Conservation (phyloP, 2,888 invertebrate species). For the Hirtodrosophila histrioides region DNA sequence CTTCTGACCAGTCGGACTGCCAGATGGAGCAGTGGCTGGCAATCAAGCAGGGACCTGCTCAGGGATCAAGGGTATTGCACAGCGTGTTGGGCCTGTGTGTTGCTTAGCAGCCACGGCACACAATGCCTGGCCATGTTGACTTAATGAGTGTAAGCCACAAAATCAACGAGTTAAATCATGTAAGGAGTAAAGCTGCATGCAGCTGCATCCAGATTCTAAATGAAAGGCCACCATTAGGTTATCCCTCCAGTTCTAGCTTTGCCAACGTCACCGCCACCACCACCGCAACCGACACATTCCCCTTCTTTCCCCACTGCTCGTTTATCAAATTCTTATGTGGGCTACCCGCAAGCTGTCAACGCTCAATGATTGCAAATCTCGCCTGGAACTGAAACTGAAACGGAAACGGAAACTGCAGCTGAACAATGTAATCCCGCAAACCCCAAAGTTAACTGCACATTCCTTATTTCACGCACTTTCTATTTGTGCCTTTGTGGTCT, state of each 20-base stretch:
- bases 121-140: constrained; percentile 58
- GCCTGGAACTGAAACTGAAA: constrained; percentile 5
- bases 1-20: no score
- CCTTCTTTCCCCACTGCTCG: constrained; percentile 11
- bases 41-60: constrained; percentile 24
- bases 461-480: neutral
- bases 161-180: constrained; percentile 72
- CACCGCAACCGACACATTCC: neutral
- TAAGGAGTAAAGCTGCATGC: constrained; percentile 53
- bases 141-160: constrained; percentile 76
- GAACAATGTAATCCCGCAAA: no score
- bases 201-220: constrained; percentile 10
- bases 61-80: constrained; percentile 1
- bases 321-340: constrained; percentile 54
- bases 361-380: constrained; percentile 38
- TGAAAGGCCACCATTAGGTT: constrained; percentile 5
- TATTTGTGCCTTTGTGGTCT: neutral
- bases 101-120: constrained; percentile 33
- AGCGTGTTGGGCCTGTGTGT: neutral
- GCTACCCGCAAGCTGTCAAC: constrained; percentile 49
- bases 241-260: neutral
- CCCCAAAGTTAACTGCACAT: constrained; percentile 4
- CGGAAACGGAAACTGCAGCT: constrained; percentile 1
- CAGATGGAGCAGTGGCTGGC: constrained; percentile 5
- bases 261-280: neutral